Percentiles rank a stretch among this genome's conserved stretches.
These are phyloP conservation scores for Watsonalla cultraria DNA, from an alignment of 2,888 invertebrate species.

Conservation along the genomic window DNA sequence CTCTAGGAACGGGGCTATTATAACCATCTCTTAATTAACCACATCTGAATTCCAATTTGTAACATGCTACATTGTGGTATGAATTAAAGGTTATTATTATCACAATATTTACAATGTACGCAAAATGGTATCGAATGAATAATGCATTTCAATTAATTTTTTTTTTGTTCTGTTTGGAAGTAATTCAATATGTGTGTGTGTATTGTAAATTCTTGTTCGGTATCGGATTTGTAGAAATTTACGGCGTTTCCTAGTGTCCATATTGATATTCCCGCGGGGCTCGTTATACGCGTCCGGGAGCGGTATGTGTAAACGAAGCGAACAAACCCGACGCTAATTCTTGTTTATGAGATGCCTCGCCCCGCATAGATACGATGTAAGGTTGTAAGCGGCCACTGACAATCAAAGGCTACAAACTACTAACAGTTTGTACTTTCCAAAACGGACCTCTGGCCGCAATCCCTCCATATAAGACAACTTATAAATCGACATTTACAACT, in stretches of 20 bases:
- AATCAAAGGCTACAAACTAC: constrained; percentile 43
- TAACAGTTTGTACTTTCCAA: constrained; percentile 34
- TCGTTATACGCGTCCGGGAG: constrained; percentile 65
- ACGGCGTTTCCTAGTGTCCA: constrained; percentile 62
- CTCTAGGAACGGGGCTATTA: constrained; percentile 27
- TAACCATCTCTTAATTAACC: constrained; percentile 34
- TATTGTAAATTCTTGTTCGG: constrained; percentile 46
- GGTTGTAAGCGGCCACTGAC: constrained; percentile 55
- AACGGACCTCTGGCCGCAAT: constrained; percentile 45
- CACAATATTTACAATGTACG: neutral
- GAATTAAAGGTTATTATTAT: constrained; percentile 25
- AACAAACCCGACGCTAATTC: constrained; percentile 71
- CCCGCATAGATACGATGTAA: constrained; percentile 51
- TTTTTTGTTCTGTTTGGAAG: neutral
- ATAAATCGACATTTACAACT: constrained; percentile 40
- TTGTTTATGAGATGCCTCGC: constrained; percentile 68
- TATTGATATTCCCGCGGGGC: constrained; percentile 52
- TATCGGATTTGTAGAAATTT: constrained; percentile 58
- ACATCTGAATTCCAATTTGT: constrained; percentile 26
- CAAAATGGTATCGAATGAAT: neutral
- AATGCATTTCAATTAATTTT: neutral
- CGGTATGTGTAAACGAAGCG: constrained; percentile 75
- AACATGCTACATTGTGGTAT: constrained; percentile 13
- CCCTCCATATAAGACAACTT: constrained; percentile 30
- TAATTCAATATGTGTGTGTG: constrained; percentile 38